phyloP scores from a whole-genome alignment of 1,140 invertebrate genomes.

The Epicauta chinensis region DNA sequence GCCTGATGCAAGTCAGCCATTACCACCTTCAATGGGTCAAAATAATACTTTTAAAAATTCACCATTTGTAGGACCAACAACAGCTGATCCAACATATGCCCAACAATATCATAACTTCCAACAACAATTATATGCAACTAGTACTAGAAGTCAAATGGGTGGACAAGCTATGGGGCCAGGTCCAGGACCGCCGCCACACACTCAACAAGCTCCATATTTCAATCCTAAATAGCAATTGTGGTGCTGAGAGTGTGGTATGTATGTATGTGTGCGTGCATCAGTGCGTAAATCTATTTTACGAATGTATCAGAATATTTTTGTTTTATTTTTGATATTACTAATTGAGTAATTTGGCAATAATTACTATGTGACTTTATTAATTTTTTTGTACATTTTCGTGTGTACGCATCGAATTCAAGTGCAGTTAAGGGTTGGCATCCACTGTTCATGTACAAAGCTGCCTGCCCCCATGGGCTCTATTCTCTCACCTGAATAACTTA shows the following conservation, averaged over 20 bases:
- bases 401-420: constrained; percentile 39
- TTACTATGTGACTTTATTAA: constrained; percentile 31
- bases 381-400: constrained; percentile 36
- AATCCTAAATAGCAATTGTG: constrained; percentile 40
- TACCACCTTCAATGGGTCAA: constrained; percentile 74
- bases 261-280: constrained; percentile 21
- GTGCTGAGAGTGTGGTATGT: constrained; percentile 35
- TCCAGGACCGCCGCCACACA: constrained; percentile 37
- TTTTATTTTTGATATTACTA: constrained; percentile 43
- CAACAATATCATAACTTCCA: constrained; percentile 95
- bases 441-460: constrained; percentile 36
- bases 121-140: constrained; percentile 88
- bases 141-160: constrained; percentile 59
- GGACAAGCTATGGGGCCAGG: constrained; percentile 40
- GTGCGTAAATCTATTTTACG: neutral
- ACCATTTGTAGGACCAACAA: constrained; percentile 74
- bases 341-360: constrained; percentile 40
- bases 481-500: constrained; percentile 32
- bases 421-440: constrained; percentile 38
- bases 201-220: constrained; percentile 39
- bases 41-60: constrained; percentile 70
- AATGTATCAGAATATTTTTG: constrained; percentile 37
- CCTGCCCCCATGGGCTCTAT: constrained; percentile 28
- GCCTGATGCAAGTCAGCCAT: constrained; percentile 60
- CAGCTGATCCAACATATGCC: constrained; percentile 85